A percentile compares a stretch with the other conserved stretches of the same genome.
These are phyloP conservation scores for Netelia melanura DNA, from an alignment of 2,888 invertebrate species.

Conservation along the genomic window DNA sequence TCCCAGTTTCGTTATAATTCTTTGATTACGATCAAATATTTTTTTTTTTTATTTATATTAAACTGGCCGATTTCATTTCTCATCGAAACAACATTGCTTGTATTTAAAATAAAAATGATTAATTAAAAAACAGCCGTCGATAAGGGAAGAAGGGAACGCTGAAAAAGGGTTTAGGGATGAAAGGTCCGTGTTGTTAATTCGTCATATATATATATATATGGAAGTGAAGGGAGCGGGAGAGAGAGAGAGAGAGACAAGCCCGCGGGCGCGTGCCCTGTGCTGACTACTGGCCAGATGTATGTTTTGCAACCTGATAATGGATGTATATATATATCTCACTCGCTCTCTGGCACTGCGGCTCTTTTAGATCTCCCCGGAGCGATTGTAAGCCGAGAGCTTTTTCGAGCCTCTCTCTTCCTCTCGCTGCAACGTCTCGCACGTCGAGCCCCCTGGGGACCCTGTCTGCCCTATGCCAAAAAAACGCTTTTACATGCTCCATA, in stretches of 20 bases:
- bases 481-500: conserved; percentile 60
- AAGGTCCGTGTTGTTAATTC: conserved; percentile 75
- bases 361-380: conserved; percentile 82
- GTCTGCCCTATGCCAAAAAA: conserved; percentile 8
- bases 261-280: conserved; percentile 79
- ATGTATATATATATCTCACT: conserved; percentile 62
- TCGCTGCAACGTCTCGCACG: conserved; percentile 32
- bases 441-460: conserved; percentile 66
- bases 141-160: conserved; percentile 28
- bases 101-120: too few species aligned
- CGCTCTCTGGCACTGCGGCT: conserved; percentile 62
- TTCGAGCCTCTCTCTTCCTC: conserved; percentile 70
- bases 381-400: conserved; percentile 83
- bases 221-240: not conserved
- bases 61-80: not conserved
- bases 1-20: too few species aligned
- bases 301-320: conserved; percentile 84
- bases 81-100: too few species aligned
- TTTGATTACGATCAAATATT: too few species aligned
- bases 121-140: conserved; percentile 12
- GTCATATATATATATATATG: conserved; percentile 58
- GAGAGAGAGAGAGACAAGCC: conserved; percentile 64
- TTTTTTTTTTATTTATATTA: not conserved
- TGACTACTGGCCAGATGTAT: conserved; percentile 81
- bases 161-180: conserved; percentile 70